phyloP scores from a whole-genome alignment of 1,140 invertebrate genomes.

The Drosophila rhopaloa region DNA sequence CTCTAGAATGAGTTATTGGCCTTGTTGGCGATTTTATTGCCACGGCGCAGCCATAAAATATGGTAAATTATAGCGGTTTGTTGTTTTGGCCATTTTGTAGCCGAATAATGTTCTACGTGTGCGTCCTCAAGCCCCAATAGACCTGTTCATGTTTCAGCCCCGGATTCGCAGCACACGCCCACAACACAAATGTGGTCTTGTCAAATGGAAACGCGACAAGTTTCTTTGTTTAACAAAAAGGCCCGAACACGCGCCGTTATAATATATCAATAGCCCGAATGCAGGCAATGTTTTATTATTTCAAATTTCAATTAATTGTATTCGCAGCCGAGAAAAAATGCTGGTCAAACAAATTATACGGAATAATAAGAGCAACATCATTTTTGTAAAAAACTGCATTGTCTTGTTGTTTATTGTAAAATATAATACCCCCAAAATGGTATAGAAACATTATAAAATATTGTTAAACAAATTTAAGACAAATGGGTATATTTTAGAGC shows the following conservation, averaged over 20 bases:
- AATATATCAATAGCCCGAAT: conserved; percentile 38
- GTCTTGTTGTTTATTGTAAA: not conserved
- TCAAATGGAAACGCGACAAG: conserved; percentile 59
- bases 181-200: conserved; percentile 60
- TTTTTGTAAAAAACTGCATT: not conserved
- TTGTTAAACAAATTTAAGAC: too few relatives aligned
- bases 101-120: conserved; percentile 82
- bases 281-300: conserved; percentile 35
- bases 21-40: conserved; percentile 85
- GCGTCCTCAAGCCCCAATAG: conserved; percentile 64
- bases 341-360: conserved; percentile 23
- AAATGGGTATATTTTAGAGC: too few relatives aligned
- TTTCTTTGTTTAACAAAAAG: conserved; percentile 51
- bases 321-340: conserved; percentile 9
- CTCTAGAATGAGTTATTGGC: conserved; percentile 84
- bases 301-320: conserved; percentile 39
- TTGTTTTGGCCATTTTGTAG: conserved; percentile 84
- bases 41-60: conserved; percentile 84
- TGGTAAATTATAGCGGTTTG: conserved; percentile 85
- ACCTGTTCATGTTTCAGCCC: conserved; percentile 64
- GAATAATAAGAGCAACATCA: not conserved
- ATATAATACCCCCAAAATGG: too few relatives aligned
- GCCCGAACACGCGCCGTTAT: conserved; percentile 41
- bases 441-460: not conserved
- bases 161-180: conserved; percentile 54